phyloP scores from a whole-genome alignment of 2,113 vertebrate genomes.

The Amia ocellicauda region DNA sequence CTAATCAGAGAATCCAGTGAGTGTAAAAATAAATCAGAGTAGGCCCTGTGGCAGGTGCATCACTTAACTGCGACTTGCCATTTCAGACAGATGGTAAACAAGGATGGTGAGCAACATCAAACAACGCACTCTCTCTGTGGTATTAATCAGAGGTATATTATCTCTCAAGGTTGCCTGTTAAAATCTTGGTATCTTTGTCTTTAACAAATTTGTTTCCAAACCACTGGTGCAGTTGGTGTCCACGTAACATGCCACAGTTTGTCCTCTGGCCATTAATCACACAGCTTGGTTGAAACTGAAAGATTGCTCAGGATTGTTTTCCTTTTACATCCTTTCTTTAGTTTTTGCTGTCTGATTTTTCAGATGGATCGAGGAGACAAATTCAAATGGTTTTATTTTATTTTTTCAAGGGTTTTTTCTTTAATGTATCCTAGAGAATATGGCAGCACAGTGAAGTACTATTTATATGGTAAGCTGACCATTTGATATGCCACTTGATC shows the following conservation, averaged over 20 bases:
- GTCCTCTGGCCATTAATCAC: background rate
- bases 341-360: too few relatives aligned
- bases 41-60: background rate
- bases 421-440: too few relatives aligned
- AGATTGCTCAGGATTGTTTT: background rate
- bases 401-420: too few relatives aligned
- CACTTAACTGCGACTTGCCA: background rate
- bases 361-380: too few relatives aligned
- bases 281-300: background rate
- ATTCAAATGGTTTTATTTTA: too few relatives aligned
- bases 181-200: background rate
- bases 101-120: background rate
- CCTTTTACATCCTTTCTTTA: background rate
- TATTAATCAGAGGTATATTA: background rate
- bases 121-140: background rate
- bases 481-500: too few relatives aligned
- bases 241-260: background rate
- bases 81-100: slow-evolving; percentile 9
- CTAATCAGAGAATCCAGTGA: slow-evolving; percentile 1
- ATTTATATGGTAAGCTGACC: too few relatives aligned
- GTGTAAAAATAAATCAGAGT: background rate
- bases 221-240: background rate
- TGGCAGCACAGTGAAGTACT: too few relatives aligned
- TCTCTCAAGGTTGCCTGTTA: background rate
- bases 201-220: background rate